Conservation (phyloP, 2,797 vertebrate species). For the Eulemur mongoz region DNA sequence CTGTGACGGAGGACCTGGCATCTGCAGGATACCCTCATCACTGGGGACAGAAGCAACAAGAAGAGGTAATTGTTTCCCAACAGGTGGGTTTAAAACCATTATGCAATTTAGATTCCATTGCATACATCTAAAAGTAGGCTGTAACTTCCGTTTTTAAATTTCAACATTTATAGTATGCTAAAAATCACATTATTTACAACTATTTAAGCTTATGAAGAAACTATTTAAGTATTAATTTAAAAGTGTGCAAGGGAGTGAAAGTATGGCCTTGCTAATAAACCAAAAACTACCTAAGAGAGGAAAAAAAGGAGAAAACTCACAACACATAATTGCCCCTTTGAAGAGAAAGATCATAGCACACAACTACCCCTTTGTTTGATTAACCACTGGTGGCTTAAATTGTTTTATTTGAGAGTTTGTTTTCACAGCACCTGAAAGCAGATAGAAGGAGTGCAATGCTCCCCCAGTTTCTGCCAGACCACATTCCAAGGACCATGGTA, state of each 20-base stretch:
- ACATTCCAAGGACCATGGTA: too few relatives aligned
- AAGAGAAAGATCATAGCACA: too few relatives aligned
- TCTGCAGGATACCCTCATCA: not conserved
- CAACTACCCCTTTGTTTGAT: too few relatives aligned
- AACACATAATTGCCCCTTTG: too few relatives aligned
- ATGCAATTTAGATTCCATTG: not conserved
- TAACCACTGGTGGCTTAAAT: too few relatives aligned
- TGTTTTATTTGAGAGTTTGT: too few relatives aligned
- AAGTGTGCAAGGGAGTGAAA: not conserved
- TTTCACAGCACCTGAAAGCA: too few relatives aligned
- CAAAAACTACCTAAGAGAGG: too few relatives aligned
- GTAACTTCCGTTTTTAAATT: not conserved
- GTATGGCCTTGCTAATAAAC: too few relatives aligned
- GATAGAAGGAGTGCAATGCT: too few relatives aligned
- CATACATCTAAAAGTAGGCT: not conserved
- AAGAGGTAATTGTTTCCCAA: not conserved
- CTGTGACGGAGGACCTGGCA: not conserved
- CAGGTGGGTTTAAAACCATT: not conserved
- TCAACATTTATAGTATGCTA: not conserved
- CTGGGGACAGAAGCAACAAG: not conserved
- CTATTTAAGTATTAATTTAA: not conserved
- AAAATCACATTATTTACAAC: not conserved
- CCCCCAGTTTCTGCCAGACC: too few relatives aligned
- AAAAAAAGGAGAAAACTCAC: too few relatives aligned
- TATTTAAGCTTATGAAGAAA: not conserved